Conservation (phyloP, 2,888 invertebrate species). For the Lasioglossum figueresi region DNA sequence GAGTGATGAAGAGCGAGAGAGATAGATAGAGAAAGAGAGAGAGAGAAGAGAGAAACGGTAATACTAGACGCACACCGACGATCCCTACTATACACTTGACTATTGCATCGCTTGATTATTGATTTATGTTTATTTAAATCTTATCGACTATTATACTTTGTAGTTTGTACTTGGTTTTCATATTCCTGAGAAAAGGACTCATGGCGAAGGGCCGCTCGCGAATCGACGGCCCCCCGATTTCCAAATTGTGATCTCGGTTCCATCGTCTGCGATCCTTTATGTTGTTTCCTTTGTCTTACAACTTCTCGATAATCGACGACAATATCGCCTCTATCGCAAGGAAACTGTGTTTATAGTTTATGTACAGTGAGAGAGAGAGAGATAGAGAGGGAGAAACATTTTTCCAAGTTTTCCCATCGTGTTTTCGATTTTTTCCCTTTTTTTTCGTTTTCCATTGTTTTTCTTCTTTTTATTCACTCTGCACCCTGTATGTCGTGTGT, state of each 20-base stretch:
- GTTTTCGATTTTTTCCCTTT: neutral
- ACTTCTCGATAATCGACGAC: neutral
- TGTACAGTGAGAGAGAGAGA: neutral
- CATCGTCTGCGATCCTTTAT: conserved; percentile 31
- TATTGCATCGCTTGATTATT: conserved; percentile 81
- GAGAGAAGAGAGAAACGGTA: conserved; percentile 31
- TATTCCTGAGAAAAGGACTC: conserved; percentile 82
- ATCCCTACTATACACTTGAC: conserved; percentile 73
- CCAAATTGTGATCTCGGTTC: conserved; percentile 50
- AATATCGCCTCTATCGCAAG: neutral
- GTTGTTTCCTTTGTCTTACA: neutral
- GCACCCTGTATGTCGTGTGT: conserved; percentile 83
- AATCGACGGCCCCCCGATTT: conserved; percentile 37
- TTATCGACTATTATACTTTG: conserved; percentile 83
- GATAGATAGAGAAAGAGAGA: neutral
- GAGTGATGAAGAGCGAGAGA: conserved; percentile 3
- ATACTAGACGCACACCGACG: conserved; percentile 63
- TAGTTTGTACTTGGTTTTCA: conserved; percentile 84
- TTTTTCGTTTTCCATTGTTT: conserved; percentile 38
- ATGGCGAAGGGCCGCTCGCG: conserved; percentile 59
- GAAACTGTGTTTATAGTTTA: conserved; percentile 5
- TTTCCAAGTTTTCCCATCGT: conserved; percentile 68
- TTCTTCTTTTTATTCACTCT: conserved; percentile 70
- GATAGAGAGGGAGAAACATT: neutral
- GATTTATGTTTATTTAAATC: conserved; percentile 76